Conservation (phyloP, 2,113 vertebrate genomes). For the Martes martes region DNA sequence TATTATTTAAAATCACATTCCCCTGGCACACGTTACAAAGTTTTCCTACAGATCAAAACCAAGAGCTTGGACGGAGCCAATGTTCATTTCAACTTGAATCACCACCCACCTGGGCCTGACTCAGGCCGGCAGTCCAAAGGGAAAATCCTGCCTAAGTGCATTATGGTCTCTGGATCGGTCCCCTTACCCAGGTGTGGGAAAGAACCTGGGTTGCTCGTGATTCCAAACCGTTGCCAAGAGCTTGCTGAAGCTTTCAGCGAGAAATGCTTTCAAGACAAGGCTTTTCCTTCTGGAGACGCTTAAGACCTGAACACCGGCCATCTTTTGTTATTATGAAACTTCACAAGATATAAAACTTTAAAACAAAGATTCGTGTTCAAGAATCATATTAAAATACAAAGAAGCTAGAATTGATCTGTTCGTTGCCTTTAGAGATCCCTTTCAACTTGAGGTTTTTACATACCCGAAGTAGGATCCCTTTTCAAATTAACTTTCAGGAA, state of each 20-base stretch:
- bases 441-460: not conserved
- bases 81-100: conserved; percentile 54
- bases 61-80: conserved; percentile 23
- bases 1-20: conserved; percentile 47
- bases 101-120: not conserved
- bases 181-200: conserved; percentile 34
- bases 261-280: conserved; percentile 32
- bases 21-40: conserved; percentile 58
- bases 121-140: conserved; percentile 52
- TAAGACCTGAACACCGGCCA: conserved; percentile 21
- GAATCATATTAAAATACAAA: not conserved
- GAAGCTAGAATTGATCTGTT: not conserved
- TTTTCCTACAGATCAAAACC: conserved; percentile 56
- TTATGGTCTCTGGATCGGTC: not conserved
- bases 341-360: conserved; percentile 1
- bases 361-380: conserved; percentile 3
- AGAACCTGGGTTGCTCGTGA: conserved; percentile 41
- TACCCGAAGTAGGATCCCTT: not conserved
- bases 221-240: conserved; percentile 16
- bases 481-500: not conserved
- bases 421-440: conserved; percentile 8
- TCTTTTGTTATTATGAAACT: conserved; percentile 31
- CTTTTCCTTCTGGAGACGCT: conserved; percentile 42
- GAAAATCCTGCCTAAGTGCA: conserved; percentile 37
- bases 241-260: conserved; percentile 38